Percentiles rank a stretch among this genome's conserved stretches.
Evolutionary conservation across 2,113 vertebrate species (phyloP).

Genomic region (Seriola quinqueradiata): DNA sequence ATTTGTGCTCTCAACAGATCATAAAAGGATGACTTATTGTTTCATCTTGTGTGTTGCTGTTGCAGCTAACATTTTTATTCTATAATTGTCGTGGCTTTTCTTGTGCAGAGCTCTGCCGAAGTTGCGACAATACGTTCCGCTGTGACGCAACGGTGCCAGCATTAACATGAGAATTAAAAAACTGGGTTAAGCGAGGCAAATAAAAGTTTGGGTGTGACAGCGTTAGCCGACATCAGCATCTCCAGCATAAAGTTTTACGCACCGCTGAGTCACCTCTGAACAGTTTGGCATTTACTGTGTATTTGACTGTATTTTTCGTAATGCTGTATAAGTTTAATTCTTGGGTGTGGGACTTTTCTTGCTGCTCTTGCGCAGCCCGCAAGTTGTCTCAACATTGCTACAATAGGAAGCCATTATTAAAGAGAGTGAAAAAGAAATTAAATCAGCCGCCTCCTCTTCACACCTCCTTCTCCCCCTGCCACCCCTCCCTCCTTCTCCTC

Average conservation of each 20-base stretch:
- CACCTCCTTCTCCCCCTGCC: slow-evolving; percentile 55
- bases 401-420: slow-evolving; percentile 67
- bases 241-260: slow-evolving; percentile 40
- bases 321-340: not conserved
- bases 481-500: slow-evolving; percentile 57
- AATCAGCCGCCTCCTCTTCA: slow-evolving; percentile 76
- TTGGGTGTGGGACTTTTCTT: not conserved
- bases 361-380: not conserved
- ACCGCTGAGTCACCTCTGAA: not conserved
- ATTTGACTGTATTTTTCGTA: not conserved
- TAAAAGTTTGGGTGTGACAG: slow-evolving; percentile 11
- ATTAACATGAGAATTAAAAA: slow-evolving; percentile 20
- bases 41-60: not conserved
- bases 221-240: not conserved
- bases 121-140: slow-evolving; percentile 1
- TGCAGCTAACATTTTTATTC: not conserved
- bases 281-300: not conserved
- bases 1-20: slow-evolving; percentile 53
- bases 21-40: slow-evolving; percentile 42
- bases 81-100: not conserved
- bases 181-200: slow-evolving; percentile 15
- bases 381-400: slow-evolving; percentile 35
- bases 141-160: not conserved
- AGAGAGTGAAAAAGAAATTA: slow-evolving; percentile 76
- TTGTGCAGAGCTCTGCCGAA: slow-evolving; percentile 5